Base-by-base conservation (phyloP, 2,888 invertebrate genomes). In the Cactoblastis cactorum region DNA sequence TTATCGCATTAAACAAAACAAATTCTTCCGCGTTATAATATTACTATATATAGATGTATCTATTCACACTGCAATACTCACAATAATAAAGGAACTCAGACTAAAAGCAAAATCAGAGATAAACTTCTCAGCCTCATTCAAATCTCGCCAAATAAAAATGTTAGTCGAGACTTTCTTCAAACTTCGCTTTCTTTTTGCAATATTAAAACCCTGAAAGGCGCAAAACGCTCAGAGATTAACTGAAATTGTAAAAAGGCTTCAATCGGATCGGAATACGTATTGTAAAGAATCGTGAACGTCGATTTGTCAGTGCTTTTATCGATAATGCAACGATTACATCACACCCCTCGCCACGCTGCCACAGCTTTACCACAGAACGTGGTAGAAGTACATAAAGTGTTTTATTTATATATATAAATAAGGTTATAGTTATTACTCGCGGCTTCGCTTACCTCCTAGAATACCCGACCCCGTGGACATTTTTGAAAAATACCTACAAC, bases 311-410 rank as follows among this genome's bases (percentile, higher is more conserved):
- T 49, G 53, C 48, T 49, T 52, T 49, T 52, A 52, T 54, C 52
- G 52, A 53, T 54, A 52, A 54, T 63, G 58, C 55, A 59, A 51
- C 55, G 57, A 55, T 56, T 56, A 56, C 54, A 51, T 46, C 52
- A 47, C 51, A 49, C 58, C 55, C 55, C 55, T 55, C 53, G 9
- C 32, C 32, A 55, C 49, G 51, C 46, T 49, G 9, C 18, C n/a
- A 15, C 0, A 17, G 18, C 37, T 12, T n/a, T 12, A 33, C 33
- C 1, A 12, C 12, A 6, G 15, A 3, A 14, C 12, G 12, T 22
- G 22, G 8, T 22, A 37, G 35, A 35, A 1, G 4, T n/a, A 28
- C 1, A 28, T 28, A 28, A 28, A 28, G 1, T 9, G 3, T 22
- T 6, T n/a, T 33, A 33, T 33, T n/a, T n/a, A n/a, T n/a, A n/a